Base-by-base conservation (phyloP, 2,797 vertebrate genomes). In the Galago senegalensis region DNA sequence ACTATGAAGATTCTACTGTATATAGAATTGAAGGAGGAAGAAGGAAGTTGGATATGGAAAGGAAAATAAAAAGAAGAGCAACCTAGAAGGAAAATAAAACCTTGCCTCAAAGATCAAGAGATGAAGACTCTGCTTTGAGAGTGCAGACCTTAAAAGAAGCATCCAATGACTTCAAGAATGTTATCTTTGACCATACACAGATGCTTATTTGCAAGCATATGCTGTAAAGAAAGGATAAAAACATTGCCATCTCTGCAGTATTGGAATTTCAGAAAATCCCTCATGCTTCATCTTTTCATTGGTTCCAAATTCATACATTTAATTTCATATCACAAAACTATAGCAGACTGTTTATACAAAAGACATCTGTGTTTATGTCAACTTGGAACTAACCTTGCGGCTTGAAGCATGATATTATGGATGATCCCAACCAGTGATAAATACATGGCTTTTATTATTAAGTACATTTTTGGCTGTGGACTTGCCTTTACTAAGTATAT, bases 331-430 rank as follows among this genome's bases (percentile, higher is more conserved):
- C 69, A 72, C 65, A 96, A 91, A 85, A 4, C 61, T 80, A 60
- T 56, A 73, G 31, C 83, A 92, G 69, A 91, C 29, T 87, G 34
- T 94, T 91, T 87, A 23, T 90, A 72, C 40, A 94, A 80, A 96
- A 89, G 90, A 93, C 79, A 95, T 96, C 90, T 93, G 92, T 84
- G 76, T 87, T 91, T 93, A 46, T 56, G 9, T 94, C 80, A 91
- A 88, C 77, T 93, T 94, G 11, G 70, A 91, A 58, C 88, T 96
- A 96, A 96, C 90, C 86, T 94, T 95, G 56, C 23, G 79, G 23
- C 27, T 72, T 91, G 84, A 75, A 91, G 73, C 94, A 40, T 85
- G 72, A 95, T 65, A 18, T 61, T 90, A 77, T 40, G 61, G 63
- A 81, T 86, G 93, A 96, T 91, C 40, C 43, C 46, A 80, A 90